Percentiles rank a stretch among this genome's conserved stretches.
Conservation (phyloP, 2,113 vertebrate species). For the Bombycilla garrulus region DNA sequence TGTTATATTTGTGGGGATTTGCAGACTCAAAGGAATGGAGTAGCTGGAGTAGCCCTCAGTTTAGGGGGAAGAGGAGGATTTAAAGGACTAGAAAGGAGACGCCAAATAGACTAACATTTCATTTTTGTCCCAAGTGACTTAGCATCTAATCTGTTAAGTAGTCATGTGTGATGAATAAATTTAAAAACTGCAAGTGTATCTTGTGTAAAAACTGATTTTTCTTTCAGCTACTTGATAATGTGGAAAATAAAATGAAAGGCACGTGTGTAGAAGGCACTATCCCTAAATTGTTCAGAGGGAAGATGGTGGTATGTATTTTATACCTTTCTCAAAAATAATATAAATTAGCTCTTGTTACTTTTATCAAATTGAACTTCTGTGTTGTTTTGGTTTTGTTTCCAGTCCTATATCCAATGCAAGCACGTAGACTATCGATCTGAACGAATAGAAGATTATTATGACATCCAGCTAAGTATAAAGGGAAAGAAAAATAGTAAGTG, state of each 20-base stretch:
- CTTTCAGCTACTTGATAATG: slow-evolving; percentile 95
- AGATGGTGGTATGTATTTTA: slow-evolving; percentile 93
- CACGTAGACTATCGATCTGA: slow-evolving; percentile 98
- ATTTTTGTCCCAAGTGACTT: not conserved
- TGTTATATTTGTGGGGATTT: not conserved
- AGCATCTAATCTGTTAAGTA: not conserved
- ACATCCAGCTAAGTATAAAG: slow-evolving; percentile 99
- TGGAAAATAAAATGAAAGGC: slow-evolving; percentile 99
- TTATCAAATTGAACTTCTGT: not conserved
- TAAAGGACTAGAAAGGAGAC: not conserved
- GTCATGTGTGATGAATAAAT: not conserved
- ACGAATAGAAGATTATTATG: slow-evolving; percentile 99
- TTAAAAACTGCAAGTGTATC: not conserved
- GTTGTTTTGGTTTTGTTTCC: slow-evolving; percentile 8
- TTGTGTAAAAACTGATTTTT: not conserved
- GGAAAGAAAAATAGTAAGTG: slow-evolving; percentile 99
- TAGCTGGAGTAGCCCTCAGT: not conserved
- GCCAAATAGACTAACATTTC: not conserved
- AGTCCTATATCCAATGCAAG: slow-evolving; percentile 99
- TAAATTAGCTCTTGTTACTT: not conserved
- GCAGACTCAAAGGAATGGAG: not conserved
- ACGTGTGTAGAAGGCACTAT: slow-evolving; percentile 99
- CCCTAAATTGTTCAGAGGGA: slow-evolving; percentile 96
- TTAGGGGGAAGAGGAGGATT: not conserved
- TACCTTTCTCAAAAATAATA: not conserved